phyloP scores from a whole-genome alignment of 1,140 invertebrate species.

The Trichonephila clavipes region DNA sequence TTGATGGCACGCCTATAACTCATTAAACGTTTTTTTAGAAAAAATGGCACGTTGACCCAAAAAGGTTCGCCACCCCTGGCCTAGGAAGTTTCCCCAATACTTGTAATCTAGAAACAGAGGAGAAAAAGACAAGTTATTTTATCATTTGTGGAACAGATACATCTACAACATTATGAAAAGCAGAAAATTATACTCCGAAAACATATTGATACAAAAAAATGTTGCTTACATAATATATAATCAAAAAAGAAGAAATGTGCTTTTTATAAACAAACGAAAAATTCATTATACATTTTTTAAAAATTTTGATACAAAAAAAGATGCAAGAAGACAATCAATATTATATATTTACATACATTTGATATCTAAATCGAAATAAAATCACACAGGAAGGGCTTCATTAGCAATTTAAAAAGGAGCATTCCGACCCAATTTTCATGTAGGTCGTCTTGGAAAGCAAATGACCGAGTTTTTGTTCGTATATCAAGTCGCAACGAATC shows the following conservation, averaged over 20 bases:
- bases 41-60: too few species aligned
- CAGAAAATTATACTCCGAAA: too few species aligned
- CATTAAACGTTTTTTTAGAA: too few species aligned
- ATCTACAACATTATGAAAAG: too few species aligned
- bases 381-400: background rate
- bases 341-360: conserved; percentile 28
- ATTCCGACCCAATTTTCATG: background rate
- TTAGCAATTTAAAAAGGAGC: conserved; percentile 31
- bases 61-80: too few species aligned
- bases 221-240: background rate
- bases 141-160: too few species aligned
- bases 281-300: background rate
- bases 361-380: conserved; percentile 24
- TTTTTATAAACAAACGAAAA: background rate
- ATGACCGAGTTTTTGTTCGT: background rate
- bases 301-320: background rate
- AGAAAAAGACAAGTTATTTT: too few species aligned
- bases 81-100: too few species aligned
- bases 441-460: background rate
- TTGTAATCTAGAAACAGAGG: too few species aligned
- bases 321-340: background rate
- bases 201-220: background rate
- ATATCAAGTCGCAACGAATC: background rate
- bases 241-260: background rate
- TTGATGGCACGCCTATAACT: too few species aligned